Percentiles rank a stretch among this genome's conserved stretches.
These are phyloP conservation scores for Vanessa tameamea DNA, from an alignment of 1,140 invertebrate species.

Conservation along the genomic window DNA sequence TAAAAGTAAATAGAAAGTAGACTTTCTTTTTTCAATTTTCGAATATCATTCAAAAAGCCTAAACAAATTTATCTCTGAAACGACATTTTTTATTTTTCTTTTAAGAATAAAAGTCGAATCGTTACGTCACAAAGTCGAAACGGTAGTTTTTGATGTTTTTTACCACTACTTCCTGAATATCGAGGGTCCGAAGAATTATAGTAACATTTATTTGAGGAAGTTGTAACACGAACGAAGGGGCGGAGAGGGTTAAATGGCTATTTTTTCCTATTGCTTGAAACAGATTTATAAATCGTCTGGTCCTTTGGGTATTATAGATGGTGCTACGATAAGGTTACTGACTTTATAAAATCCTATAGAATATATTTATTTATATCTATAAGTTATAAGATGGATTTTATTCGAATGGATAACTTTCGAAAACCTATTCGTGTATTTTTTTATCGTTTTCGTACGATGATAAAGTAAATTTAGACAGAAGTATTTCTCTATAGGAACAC, in stretches of 20 bases:
- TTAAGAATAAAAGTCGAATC: too few relatives aligned
- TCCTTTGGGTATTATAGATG: constrained; percentile 42
- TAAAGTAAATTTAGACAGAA: too few relatives aligned
- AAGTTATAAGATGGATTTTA: background rate
- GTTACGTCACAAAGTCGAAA: background rate
- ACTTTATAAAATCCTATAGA: constrained; percentile 1
- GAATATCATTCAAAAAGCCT: background rate
- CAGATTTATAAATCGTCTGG: constrained; percentile 50
- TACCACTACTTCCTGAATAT: constrained; percentile 34
- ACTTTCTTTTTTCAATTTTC: background rate
- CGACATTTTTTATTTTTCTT: background rate
- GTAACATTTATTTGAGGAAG: constrained; percentile 48
- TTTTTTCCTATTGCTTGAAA: constrained; percentile 59
- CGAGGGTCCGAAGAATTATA: constrained; percentile 46
- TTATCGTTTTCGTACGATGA: too few relatives aligned
- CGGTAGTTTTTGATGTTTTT: constrained; percentile 5
- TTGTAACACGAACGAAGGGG: constrained; percentile 44
- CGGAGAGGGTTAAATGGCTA: constrained; percentile 62
- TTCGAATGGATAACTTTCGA: too few relatives aligned
- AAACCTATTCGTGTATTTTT: too few relatives aligned
- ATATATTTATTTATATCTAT: constrained; percentile 10
- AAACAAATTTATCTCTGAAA: background rate
- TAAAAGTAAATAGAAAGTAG: background rate
- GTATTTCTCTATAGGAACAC: too few relatives aligned
- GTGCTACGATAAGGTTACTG: constrained; percentile 45